Percentiles rank a stretch among this genome's conserved stretches.
Evolutionary conservation across 64 coral and sea anemone genomes (phyloP).

Genomic region (Montipora capricornis): DNA sequence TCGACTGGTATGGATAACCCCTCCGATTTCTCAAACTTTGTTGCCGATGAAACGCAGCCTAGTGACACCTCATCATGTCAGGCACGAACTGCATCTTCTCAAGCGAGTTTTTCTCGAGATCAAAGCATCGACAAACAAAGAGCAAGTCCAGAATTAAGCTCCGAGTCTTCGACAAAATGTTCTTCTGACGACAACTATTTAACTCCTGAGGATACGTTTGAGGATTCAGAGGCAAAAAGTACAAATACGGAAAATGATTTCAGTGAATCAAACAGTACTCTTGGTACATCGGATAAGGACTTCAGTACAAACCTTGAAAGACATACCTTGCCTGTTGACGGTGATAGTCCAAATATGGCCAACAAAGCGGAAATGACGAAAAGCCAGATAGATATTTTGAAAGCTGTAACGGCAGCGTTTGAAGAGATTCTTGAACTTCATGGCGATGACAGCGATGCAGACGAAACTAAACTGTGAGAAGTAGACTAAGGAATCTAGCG

Average conservation of each 20-base stretch:
- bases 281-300: neutral
- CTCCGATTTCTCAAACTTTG: neutral
- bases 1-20: neutral
- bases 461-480: constrained; percentile 81
- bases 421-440: constrained; percentile 75
- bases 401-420: constrained; percentile 84
- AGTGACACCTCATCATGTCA: neutral
- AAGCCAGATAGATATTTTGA: constrained; percentile 85
- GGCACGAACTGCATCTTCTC: neutral
- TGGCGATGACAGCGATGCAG: constrained; percentile 57
- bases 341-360: neutral
- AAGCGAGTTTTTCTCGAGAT: neutral
- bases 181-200: neutral
- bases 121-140: neutral
- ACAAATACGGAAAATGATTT: neutral
- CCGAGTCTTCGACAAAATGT: neutral
- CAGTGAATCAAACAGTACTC: neutral
- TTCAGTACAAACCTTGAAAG: neutral
- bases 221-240: neutral
- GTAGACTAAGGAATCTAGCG: neutral
- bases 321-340: neutral
- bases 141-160: neutral
- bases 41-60: neutral
- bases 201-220: neutral
- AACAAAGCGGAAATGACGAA: constrained; percentile 35